Conservation (phyloP, 2,888 invertebrate species). For the Smittia sp. region DNA sequence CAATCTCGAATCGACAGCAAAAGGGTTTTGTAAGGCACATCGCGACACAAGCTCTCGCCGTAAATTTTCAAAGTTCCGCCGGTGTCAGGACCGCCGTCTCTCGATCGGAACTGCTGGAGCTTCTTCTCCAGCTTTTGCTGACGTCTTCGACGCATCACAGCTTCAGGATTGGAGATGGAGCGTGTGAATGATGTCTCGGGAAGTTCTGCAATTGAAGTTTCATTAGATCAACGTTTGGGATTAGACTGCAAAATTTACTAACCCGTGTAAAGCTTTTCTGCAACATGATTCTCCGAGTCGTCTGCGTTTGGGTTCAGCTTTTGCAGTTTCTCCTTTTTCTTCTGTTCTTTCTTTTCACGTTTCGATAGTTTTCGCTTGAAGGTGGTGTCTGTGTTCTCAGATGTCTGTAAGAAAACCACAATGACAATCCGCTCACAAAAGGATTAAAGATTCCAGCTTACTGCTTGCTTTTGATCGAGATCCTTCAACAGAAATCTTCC, state of each 20-base stretch:
- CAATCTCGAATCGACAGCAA: slow-evolving; percentile 90
- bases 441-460: slow-evolving; percentile 43
- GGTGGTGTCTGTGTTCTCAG: slow-evolving; percentile 73
- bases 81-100: slow-evolving; percentile 93
- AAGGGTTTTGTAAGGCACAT: slow-evolving; percentile 97
- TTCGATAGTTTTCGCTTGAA: slow-evolving; percentile 93
- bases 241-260: not conserved
- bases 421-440: not conserved
- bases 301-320: slow-evolving; percentile 68
- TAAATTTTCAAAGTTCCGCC: slow-evolving; percentile 91
- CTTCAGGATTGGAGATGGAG: slow-evolving; percentile 99
- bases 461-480: slow-evolving; percentile 75
- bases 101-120: slow-evolving; percentile 90
- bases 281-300: slow-evolving; percentile 72
- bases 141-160: slow-evolving; percentile 94
- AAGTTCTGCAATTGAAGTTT: slow-evolving; percentile 63
- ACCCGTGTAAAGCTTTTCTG: slow-evolving; percentile 90
- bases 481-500: slow-evolving; percentile 92
- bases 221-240: not conserved
- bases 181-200: slow-evolving; percentile 98
- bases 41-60: slow-evolving; percentile 92
- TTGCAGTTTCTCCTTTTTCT: slow-evolving; percentile 87
- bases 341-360: slow-evolving; percentile 95
- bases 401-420: slow-evolving; percentile 54
- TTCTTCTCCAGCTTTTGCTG: slow-evolving; percentile 97